Evolutionary conservation across 2,888 invertebrate genomes (phyloP), one percentile per base, ranked within the genome.

Genomic region (Phalera bucephala): DNA sequence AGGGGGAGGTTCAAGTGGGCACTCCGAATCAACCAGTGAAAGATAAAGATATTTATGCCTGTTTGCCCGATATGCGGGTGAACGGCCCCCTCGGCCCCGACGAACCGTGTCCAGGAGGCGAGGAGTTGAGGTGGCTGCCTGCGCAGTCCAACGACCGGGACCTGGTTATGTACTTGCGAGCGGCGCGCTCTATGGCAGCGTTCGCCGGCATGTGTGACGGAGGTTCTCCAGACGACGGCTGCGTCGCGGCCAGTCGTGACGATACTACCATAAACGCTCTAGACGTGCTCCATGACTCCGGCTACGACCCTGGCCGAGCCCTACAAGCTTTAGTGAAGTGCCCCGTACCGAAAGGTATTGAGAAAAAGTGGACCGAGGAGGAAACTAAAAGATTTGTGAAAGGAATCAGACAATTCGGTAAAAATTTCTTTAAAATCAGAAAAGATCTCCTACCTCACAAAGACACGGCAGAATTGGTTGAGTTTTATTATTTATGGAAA

Each of bases 401-500:
- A 91, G 99, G 99, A 59, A 93, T 99, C 62, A 93, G 99, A 53
- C 98, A 98, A 80, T 98, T 98, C 90, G 99, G 99, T 63, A 99
- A 99, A 91, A 99, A 99, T 90, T 99, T 99, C 91, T 98, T 98
- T 88, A 95, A 97, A 72, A 99, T 99, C 69, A 93, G 95, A 64
- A 98, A 98, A 84, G 99, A 99, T 86, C 91, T 99, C 59, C 91
- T 99, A 60, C 97, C 99, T 36, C 97, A 98, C 80, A 97, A 98
- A 91, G 98, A 99, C 75, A 98, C 99, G 68, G 95, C 97, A 36
- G 99, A 99, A 80, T 90, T 99, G 71, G 98, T 99, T 35, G 98
- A 99, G 82, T 99, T 97, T 91, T 99, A 99, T 89, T 99, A 99
- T 90, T 92, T 98, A 73, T 99, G 99, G 99, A 99, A 99, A 91